These are phyloP conservation scores for Lophius americanus DNA, from an alignment of 2,797 vertebrate species.

Conservation along the genomic window DNA sequence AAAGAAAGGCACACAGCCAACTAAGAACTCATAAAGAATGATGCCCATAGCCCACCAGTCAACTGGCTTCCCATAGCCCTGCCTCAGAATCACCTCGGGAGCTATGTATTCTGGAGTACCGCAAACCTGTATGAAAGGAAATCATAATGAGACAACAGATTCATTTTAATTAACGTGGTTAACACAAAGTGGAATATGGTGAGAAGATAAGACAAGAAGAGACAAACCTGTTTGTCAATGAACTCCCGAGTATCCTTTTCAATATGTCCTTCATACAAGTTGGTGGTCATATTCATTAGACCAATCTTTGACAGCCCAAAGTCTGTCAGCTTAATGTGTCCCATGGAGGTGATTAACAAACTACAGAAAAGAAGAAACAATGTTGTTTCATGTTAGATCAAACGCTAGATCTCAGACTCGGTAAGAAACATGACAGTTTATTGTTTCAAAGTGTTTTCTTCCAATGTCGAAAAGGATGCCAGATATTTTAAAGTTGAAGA, in stretches of 20 bases:
- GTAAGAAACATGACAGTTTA: conserved; percentile 29
- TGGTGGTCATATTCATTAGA: conserved; percentile 96
- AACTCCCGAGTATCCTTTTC: conserved; percentile 95
- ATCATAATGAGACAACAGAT: neutral
- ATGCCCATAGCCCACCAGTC: conserved; percentile 98
- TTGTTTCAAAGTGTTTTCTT: conserved; percentile 8
- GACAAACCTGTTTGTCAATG: conserved; percentile 89
- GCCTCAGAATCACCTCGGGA: conserved; percentile 93
- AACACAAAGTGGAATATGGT: neutral
- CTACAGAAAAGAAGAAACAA: conserved; percentile 67
- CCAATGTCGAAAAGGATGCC: conserved; percentile 31
- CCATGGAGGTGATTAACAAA: conserved; percentile 94
- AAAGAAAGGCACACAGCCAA: conserved; percentile 95
- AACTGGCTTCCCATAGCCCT: conserved; percentile 94
- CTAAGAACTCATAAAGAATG: conserved; percentile 94
- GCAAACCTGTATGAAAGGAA: conserved; percentile 83
- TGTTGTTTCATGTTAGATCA: conserved; percentile 38
- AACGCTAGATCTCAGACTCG: neutral
- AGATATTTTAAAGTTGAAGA: conserved; percentile 15
- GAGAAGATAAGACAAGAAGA: neutral
- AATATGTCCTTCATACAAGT: conserved; percentile 94
- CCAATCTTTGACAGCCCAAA: conserved; percentile 95
- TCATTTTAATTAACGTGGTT: neutral
- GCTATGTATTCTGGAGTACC: conserved; percentile 96
- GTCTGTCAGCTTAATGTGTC: conserved; percentile 95